phyloP scores from a whole-genome alignment of 2,113 vertebrate species.

The Crotophaga sulcirostris region DNA sequence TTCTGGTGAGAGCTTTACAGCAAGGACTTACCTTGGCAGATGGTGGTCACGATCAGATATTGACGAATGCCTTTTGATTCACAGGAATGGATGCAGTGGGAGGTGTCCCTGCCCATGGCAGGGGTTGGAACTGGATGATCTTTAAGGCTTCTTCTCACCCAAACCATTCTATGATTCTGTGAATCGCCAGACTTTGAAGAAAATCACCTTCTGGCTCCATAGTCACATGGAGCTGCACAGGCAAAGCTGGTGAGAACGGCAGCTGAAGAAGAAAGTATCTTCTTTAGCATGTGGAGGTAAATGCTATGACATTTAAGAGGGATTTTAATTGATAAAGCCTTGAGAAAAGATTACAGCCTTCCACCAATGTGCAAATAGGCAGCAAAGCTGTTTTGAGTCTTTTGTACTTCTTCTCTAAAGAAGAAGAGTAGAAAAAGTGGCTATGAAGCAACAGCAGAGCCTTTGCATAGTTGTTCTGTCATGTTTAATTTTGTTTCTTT shows the following conservation, averaged over 20 bases:
- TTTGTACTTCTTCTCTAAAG: neutral
- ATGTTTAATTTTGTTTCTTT: neutral
- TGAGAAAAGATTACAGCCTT: neutral
- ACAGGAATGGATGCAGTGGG: no score
- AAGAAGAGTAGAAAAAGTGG: neutral
- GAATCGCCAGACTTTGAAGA: neutral
- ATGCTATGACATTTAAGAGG: neutral
- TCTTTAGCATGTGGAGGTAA: neutral
- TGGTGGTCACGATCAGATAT: slow-evolving; percentile 70
- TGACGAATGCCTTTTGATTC: slow-evolving; percentile 75
- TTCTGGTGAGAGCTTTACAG: slow-evolving; percentile 55
- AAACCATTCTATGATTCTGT: no score
- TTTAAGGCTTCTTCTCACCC: no score
- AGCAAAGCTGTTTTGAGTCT: neutral
- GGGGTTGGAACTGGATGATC: no score
- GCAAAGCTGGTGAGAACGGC: neutral
- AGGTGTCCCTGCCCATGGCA: no score
- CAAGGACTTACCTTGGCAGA: slow-evolving; percentile 70
- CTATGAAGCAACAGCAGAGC: neutral
- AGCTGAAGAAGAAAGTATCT: neutral
- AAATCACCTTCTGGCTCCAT: neutral
- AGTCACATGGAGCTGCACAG: neutral
- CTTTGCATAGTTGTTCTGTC: neutral
- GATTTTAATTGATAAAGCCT: neutral
- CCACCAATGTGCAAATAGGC: neutral